Percentiles rank a stretch among this genome's conserved stretches.
These are phyloP conservation scores for Cochlearius cochlearius DNA, from an alignment of 2,113 vertebrate species.

Conservation along the genomic window DNA sequence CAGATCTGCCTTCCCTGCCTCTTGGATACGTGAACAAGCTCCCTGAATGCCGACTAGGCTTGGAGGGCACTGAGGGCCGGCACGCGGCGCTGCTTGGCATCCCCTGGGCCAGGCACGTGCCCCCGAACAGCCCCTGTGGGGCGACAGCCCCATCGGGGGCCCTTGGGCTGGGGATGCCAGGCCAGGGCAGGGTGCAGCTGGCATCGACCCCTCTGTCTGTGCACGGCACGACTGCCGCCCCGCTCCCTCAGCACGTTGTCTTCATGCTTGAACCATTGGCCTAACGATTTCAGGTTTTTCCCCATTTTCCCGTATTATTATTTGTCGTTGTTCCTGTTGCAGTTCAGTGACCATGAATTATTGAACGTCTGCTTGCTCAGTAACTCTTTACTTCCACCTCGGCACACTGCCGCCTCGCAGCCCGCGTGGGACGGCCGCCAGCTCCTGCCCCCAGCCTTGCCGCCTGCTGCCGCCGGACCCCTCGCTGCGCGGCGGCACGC, in stretches of 20 bases:
- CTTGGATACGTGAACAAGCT: neutral
- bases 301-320: slow-evolving; percentile 54
- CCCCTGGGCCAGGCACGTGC: neutral
- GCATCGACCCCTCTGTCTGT: neutral
- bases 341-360: slow-evolving; percentile 65
- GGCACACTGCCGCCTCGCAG: neutral
- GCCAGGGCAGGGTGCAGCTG: neutral
- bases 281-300: slow-evolving; percentile 36
- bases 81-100: neutral
- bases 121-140: accelerated
- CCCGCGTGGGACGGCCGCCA: neutral
- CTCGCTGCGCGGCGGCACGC: accelerated
- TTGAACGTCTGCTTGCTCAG: slow-evolving; percentile 44
- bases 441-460: neutral
- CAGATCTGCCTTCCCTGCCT: neutral
- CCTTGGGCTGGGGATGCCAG: accelerated
- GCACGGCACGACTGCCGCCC: neutral
- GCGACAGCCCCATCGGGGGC: accelerated
- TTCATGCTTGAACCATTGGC: slow-evolving; percentile 33
- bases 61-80: neutral
- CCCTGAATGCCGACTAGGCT: neutral
- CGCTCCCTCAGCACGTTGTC: neutral
- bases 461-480: neutral
- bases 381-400: slow-evolving; percentile 56
- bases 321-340: slow-evolving; percentile 44